These are phyloP conservation scores for Sthenelais limicola DNA, from an alignment of 2,888 invertebrate species.

Conservation along the genomic window DNA sequence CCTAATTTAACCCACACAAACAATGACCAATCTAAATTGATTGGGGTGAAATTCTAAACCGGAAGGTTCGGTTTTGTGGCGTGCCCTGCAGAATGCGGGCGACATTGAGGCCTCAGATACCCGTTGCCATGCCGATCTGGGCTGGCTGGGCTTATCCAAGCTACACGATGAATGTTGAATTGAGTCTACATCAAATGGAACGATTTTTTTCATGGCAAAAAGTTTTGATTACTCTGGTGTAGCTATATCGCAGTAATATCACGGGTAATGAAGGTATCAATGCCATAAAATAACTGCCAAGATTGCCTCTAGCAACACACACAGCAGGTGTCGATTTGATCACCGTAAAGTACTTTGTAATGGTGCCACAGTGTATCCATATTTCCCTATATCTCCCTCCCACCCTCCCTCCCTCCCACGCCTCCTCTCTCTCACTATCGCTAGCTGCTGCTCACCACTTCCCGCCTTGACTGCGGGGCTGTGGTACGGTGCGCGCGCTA, in stretches of 20 bases:
- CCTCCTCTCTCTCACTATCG: conserved; percentile 8
- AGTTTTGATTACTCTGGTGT: too few relatives aligned
- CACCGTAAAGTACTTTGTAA: too few relatives aligned
- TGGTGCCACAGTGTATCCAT: too few relatives aligned
- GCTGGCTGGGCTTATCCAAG: too few relatives aligned
- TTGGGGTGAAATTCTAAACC: conserved; percentile 31
- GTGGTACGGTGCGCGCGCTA: neutral
- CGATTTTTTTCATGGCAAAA: too few relatives aligned
- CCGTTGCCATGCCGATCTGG: conserved; percentile 31
- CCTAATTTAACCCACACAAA: conserved; percentile 18
- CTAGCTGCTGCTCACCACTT: conserved; percentile 14
- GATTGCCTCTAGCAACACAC: too few relatives aligned
- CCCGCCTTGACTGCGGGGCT: neutral
- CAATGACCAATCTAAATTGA: conserved; percentile 32
- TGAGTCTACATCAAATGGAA: too few relatives aligned
- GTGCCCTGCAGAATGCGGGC: neutral
- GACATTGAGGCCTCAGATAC: neutral
- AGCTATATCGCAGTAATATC: too few relatives aligned
- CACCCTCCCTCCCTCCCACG: neutral
- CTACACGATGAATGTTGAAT: too few relatives aligned
- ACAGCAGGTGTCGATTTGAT: too few relatives aligned
- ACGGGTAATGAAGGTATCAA: too few relatives aligned
- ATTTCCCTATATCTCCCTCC: neutral
- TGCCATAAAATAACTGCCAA: too few relatives aligned
- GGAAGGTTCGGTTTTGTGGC: conserved; percentile 19